These are phyloP conservation scores for Aphis gossypii DNA, from an alignment of 1,140 invertebrate species.

Conservation along the genomic window DNA sequence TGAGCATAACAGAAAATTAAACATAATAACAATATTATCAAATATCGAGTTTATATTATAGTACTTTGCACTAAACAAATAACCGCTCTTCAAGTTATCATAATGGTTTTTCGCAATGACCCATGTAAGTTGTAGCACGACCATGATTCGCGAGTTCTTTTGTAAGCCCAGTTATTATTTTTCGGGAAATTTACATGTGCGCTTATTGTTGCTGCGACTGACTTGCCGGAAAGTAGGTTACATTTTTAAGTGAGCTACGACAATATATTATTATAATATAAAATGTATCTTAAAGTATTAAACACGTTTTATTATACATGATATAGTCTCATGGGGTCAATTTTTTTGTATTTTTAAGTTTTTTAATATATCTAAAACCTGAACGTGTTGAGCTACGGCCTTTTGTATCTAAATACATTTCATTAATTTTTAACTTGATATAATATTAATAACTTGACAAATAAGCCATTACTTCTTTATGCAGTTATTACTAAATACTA, in stretches of 20 bases:
- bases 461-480: background rate
- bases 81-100: background rate
- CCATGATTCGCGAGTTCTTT: constrained; percentile 37
- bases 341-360: background rate
- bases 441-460: background rate
- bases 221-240: constrained; percentile 9
- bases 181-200: background rate
- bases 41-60: background rate
- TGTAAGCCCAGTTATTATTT: background rate
- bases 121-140: background rate
- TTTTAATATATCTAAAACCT: background rate
- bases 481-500: background rate
- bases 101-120: background rate
- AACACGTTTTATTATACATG: background rate
- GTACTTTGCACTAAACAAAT: background rate
- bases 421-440: background rate
- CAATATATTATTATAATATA: background rate
- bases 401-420: background rate
- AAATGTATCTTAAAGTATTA: background rate
- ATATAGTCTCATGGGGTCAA: background rate
- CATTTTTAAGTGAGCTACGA: background rate
- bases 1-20: background rate
- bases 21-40: background rate
- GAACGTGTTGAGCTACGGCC: background rate
- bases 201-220: background rate